Conservation (phyloP, 2,113 vertebrate species). For the Ardeotis arabs region DNA sequence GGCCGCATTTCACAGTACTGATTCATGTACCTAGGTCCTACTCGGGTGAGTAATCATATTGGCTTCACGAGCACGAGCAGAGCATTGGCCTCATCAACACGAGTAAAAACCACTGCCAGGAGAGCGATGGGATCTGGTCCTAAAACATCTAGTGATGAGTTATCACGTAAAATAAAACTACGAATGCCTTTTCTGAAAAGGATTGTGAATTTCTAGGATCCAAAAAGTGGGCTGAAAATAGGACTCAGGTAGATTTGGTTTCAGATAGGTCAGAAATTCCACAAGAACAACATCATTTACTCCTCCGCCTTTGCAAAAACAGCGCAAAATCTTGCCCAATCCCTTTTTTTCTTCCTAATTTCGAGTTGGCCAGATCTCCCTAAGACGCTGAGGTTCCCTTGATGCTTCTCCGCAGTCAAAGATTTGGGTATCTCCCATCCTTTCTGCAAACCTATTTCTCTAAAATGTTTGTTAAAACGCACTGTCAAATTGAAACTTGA, state of each 20-base stretch:
- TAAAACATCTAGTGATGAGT: background rate
- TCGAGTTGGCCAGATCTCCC: background rate
- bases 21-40: conserved; percentile 26
- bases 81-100: background rate
- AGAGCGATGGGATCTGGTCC: background rate
- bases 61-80: background rate
- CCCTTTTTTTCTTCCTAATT: background rate
- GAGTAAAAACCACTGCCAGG: background rate
- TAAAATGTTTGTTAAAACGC: background rate
- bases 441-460: background rate
- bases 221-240: background rate
- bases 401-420: background rate
- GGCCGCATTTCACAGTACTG: conserved; percentile 19
- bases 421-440: background rate
- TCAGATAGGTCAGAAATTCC: background rate
- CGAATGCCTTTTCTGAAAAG: background rate
- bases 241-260: background rate
- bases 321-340: background rate
- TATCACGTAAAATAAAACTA: background rate
- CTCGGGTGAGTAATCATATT: conserved; percentile 40
- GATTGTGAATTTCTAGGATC: background rate
- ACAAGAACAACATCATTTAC: background rate
- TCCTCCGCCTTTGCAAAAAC: background rate
- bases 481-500: conserved; percentile 8
- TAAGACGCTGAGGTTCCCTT: background rate